These are phyloP conservation scores for Pantherophis alleghaniensis DNA, from an alignment of 2,797 vertebrate genomes.

Conservation along the genomic window DNA sequence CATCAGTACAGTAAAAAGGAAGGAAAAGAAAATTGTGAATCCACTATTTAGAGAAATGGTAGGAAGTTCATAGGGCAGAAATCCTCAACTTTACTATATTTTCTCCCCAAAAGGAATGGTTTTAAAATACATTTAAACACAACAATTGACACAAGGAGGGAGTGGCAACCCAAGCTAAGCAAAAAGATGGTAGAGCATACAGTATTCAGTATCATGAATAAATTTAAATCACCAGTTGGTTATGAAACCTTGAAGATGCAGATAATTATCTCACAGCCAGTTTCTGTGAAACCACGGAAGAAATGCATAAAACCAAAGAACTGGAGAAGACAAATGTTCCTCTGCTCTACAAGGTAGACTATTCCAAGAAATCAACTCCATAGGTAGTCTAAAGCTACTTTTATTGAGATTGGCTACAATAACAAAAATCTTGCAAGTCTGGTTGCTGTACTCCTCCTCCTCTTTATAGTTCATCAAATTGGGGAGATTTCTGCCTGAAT, in stretches of 20 bases:
- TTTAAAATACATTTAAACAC: not conserved
- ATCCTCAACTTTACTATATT: not conserved
- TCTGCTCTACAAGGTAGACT: not conserved
- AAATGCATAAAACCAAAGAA: not conserved
- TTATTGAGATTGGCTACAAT: not conserved
- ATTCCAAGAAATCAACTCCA: not conserved
- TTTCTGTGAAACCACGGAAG: not conserved
- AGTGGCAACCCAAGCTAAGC: not conserved
- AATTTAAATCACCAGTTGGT: not conserved
- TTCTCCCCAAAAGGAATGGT: not conserved
- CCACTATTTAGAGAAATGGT: not conserved
- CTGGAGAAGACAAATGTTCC: not conserved
- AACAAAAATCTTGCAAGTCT: not conserved
- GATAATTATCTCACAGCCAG: not conserved
- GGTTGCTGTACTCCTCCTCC: not conserved
- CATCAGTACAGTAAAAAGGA: not conserved
- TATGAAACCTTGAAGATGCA: not conserved
- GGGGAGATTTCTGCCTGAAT: not conserved
- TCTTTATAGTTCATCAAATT: not conserved
- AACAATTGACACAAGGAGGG: not conserved
- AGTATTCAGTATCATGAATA: not conserved
- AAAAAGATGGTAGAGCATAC: not conserved
- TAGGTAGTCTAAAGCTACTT: not conserved
- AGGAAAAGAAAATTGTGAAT: not conserved
- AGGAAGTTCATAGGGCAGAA: not conserved